Base-by-base conservation (phyloP, 2,888 invertebrate species). In the Microplitis deprimator region DNA sequence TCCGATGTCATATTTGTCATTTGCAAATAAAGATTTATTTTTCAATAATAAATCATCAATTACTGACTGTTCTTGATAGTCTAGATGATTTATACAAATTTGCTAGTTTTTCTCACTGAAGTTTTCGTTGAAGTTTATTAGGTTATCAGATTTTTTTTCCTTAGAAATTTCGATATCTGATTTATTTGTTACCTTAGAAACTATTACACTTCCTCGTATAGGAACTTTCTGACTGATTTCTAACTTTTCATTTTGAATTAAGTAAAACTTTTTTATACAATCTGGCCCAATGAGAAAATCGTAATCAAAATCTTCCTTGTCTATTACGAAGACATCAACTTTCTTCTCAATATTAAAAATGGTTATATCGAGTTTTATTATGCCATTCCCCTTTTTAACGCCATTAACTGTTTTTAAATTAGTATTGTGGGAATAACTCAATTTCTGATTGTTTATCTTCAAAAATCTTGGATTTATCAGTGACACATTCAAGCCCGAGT, bases 261-360 rank as follows among this genome's bases (percentile, higher is more conserved):
- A 74, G 69, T 82, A 73, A 76, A 83, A 85, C 40, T 83, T 82
- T 69, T 82, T 79, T 80, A 85, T 84, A 16, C 80, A 80, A 77
- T 85, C 84, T 75, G 85, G 74, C 64, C 84, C 83, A 10, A 84
- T 78, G 60, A 85, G 70, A 64, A 85, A 80, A 75, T 85, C 81
- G 78, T 83, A 81, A 41, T 83, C 79, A 50, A 85, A 84, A 68
- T 82, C 79, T 78, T 83, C 78, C 73, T 82, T 79, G 29, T 84
- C 77, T n/a, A 82, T 75, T 16, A 82, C 77, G 62, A 81, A 83
- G 38, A 81, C 75, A 60, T 82, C 76, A 29, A 81, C 75, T 3
- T 65, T 73, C 74, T 82, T 75, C 79, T 82, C 80, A 65, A 81
- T 81, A 29, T 82, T 72, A 65, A 76, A 77, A 10, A 84, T 82